Evolutionary conservation across 2,113 vertebrate genomes (phyloP).

Genomic region (Hippocampus abdominalis): DNA sequence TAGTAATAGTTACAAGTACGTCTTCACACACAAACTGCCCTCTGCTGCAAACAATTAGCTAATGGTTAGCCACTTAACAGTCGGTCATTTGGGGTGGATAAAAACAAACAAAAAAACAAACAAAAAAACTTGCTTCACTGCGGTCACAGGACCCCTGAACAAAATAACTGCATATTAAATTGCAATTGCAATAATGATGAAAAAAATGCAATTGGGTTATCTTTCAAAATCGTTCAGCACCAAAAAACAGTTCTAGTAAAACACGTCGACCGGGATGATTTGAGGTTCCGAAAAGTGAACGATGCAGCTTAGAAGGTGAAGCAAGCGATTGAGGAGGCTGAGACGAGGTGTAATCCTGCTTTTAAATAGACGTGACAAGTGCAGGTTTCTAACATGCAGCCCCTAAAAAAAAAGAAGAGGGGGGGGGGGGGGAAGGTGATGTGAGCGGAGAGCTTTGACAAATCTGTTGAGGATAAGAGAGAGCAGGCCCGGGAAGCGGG

Average conservation of each 20-base stretch:
- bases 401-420: slow-evolving; percentile 14
- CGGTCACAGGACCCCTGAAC: too few relatives aligned
- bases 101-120: too few relatives aligned
- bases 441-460: slow-evolving; percentile 39
- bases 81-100: too few relatives aligned
- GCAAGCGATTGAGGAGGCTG: slow-evolving; percentile 22
- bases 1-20: too few relatives aligned
- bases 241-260: neutral
- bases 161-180: too few relatives aligned
- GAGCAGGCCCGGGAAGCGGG: slow-evolving; percentile 5
- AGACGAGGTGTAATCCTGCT: slow-evolving; percentile 31
- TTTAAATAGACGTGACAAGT: slow-evolving; percentile 35
- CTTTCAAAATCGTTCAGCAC: too few relatives aligned
- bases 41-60: too few relatives aligned
- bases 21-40: too few relatives aligned
- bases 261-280: neutral
- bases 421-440: slow-evolving; percentile 4
- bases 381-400: slow-evolving; percentile 21
- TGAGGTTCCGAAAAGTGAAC: neutral
- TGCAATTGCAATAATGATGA: too few relatives aligned
- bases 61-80: too few relatives aligned
- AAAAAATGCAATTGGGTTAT: too few relatives aligned
- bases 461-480: slow-evolving; percentile 44
- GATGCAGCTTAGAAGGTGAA: slow-evolving; percentile 18
- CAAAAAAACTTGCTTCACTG: too few relatives aligned